Percentiles rank a stretch among this genome's conserved stretches.
These are phyloP conservation scores for Antheraea yamamai DNA, from an alignment of 2,888 invertebrate species.

Conservation along the genomic window DNA sequence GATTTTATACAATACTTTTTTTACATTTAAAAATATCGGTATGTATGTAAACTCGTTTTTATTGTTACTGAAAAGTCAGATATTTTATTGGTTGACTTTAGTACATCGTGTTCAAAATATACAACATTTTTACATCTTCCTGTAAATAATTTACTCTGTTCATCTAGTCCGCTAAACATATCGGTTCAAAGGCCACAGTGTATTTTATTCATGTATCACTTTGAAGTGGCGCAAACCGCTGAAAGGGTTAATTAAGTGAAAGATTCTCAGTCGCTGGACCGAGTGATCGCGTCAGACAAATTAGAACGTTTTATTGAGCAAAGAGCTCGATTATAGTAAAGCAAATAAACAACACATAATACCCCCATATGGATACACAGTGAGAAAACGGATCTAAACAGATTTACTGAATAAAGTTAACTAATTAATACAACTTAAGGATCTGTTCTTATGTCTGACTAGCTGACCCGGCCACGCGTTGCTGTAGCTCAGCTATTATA, in stretches of 20 bases:
- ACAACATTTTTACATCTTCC: conserved; percentile 28
- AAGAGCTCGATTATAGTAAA: conserved; percentile 61
- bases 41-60: too few relatives aligned
- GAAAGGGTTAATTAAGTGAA: conserved; percentile 79
- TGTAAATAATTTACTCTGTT: conserved; percentile 55
- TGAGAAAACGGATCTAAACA: conserved; percentile 20
- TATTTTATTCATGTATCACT: conserved; percentile 69
- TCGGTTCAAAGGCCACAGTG: conserved; percentile 46
- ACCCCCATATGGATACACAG: not conserved
- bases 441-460: too few relatives aligned
- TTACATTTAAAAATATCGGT: too few relatives aligned
- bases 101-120: not conserved
- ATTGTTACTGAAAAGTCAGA: too few relatives aligned
- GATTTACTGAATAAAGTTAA: conserved; percentile 28
- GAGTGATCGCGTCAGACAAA: conserved; percentile 74
- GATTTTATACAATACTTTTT: too few relatives aligned
- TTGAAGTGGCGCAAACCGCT: conserved; percentile 71
- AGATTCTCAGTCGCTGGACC: conserved; percentile 68
- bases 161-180: conserved; percentile 56
- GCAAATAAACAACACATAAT: conserved; percentile 34
- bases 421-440: not conserved
- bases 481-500: too few relatives aligned
- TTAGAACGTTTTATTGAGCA: conserved; percentile 77
- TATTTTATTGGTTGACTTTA: too few relatives aligned
- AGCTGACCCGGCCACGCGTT: too few relatives aligned